phyloP scores from a whole-genome alignment of 2,888 invertebrate species.

The Torymus tubicola region DNA sequence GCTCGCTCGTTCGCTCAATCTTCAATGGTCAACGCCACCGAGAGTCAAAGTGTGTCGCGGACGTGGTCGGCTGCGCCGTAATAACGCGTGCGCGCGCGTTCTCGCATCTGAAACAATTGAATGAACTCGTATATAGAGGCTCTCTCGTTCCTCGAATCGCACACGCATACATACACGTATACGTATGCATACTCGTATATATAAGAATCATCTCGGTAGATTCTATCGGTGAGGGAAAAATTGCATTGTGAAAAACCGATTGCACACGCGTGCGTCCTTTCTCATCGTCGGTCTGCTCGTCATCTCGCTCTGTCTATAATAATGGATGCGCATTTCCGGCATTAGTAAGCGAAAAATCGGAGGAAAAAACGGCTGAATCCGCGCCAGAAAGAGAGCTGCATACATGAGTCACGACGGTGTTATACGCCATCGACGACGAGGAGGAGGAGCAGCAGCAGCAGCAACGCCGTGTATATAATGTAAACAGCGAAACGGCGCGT shows the following conservation, averaged over 20 bases:
- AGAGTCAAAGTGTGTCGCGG: constrained; percentile 38
- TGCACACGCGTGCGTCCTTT: not conserved
- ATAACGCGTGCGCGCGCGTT: no score
- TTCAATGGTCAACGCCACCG: constrained; percentile 31
- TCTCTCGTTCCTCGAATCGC: no score
- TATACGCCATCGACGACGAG: not conserved
- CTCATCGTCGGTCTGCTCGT: constrained; percentile 1
- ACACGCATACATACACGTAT: no score
- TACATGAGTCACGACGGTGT: constrained; percentile 19
- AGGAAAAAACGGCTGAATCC: constrained; percentile 29
- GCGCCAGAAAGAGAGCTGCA: not conserved
- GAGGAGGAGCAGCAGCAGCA: not conserved
- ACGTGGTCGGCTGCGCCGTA: not conserved
- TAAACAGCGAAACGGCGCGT: constrained; percentile 38
- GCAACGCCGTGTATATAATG: constrained; percentile 29
- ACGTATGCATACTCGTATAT: no score
- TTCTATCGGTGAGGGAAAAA: no score
- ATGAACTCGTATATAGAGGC: not conserved
- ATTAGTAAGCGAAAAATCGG: constrained; percentile 37
- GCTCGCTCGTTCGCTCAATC: constrained; percentile 13
- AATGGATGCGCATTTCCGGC: constrained; percentile 34
- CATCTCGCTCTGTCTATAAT: constrained; percentile 14
- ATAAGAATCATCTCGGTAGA: no score
- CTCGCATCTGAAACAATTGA: no score
- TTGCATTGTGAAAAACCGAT: no score